A percentile compares a stretch with the other conserved stretches of the same genome.
Evolutionary conservation across 2,113 vertebrate species (phyloP).

Genomic region (Laticauda colubrina): DNA sequence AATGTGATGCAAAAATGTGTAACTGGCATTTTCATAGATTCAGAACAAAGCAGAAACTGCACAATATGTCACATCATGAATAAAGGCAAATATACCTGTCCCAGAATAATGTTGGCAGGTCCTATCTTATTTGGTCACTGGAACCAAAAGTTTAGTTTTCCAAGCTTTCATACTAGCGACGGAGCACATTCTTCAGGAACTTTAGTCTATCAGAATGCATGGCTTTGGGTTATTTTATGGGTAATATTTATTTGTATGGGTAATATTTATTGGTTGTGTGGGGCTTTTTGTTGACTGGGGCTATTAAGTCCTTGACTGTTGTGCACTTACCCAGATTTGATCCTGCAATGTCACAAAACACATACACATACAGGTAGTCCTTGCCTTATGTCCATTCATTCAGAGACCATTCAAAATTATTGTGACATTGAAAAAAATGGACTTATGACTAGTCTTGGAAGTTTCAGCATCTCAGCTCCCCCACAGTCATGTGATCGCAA

Average conservation of each 20-base stretch:
- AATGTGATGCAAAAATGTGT: neutral
- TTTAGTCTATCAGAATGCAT: neutral
- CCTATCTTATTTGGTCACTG: neutral
- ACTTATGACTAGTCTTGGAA: neutral
- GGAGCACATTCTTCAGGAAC: neutral
- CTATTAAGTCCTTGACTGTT: neutral
- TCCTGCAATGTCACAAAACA: neutral
- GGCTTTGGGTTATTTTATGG: neutral
- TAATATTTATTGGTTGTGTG: neutral
- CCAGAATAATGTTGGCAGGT: neutral
- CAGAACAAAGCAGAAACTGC: neutral
- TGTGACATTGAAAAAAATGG: neutral
- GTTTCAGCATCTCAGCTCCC: neutral
- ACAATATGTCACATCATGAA: neutral
- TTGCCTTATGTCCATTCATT: neutral
- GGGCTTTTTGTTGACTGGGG: neutral
- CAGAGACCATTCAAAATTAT: neutral
- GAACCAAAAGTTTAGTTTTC: neutral
- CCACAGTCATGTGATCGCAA: neutral
- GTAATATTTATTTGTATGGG: neutral
- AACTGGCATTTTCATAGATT: neutral
- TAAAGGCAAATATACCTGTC: neutral
- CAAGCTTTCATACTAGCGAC: neutral
- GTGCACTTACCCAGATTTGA: neutral
- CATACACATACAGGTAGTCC: neutral